Conservation (phyloP, 2,888 invertebrate genomes). For the Latrodectus elegans region DNA sequence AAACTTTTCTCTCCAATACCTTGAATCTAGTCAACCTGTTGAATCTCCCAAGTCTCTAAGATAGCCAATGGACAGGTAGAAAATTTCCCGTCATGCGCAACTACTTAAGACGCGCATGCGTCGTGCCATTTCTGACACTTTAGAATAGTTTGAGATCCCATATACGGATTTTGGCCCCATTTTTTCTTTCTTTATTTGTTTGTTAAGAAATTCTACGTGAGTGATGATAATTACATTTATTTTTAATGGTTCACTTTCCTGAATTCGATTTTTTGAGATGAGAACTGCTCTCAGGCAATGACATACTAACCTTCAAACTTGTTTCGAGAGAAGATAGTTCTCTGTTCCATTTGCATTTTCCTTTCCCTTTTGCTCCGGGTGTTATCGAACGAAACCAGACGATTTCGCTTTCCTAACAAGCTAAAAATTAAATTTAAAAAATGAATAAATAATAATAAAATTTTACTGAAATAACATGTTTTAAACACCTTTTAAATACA, state of each 20-base stretch:
- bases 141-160: slow-evolving; percentile 46
- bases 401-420: background rate
- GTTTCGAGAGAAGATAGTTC: background rate
- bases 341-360: slow-evolving; percentile 14
- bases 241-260: background rate
- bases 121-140: slow-evolving; percentile 13
- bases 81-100: slow-evolving; percentile 53
- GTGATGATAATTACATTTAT: background rate
- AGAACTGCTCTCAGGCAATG: slow-evolving; percentile 9
- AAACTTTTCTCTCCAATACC: slow-evolving; percentile 32
- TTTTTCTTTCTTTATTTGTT: slow-evolving; percentile 23
- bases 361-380: slow-evolving; percentile 1
- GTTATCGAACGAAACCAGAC: background rate
- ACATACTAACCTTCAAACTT: slow-evolving; percentile 54
- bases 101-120: slow-evolving; percentile 39
- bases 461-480: too few species aligned
- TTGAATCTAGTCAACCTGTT: slow-evolving; percentile 46
- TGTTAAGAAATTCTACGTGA: background rate
- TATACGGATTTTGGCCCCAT: slow-evolving; percentile 62
- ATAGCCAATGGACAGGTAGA: slow-evolving; percentile 34
- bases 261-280: slow-evolving; percentile 5
- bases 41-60: slow-evolving; percentile 22
- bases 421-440: too few species aligned
- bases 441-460: too few species aligned
- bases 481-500: too few species aligned